A percentile compares a stretch with the other conserved stretches of the same genome.
These are phyloP conservation scores for Drosophila bocki DNA, from an alignment of 1,140 invertebrate genomes.

Conservation along the genomic window DNA sequence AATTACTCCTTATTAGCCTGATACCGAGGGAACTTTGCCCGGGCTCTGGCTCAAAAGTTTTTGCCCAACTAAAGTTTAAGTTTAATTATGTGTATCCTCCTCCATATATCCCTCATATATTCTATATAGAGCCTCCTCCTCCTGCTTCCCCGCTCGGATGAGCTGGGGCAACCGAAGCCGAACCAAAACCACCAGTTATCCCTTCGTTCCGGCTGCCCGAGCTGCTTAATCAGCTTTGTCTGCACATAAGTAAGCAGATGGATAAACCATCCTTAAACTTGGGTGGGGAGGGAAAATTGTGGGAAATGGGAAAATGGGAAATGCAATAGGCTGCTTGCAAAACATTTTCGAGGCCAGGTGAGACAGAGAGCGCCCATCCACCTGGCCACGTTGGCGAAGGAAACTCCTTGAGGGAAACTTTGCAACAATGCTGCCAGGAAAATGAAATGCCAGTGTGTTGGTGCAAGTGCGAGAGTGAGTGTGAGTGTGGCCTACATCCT, in stretches of 20 bases:
- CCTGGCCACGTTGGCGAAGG: slow-evolving; percentile 36
- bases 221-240: slow-evolving; percentile 48
- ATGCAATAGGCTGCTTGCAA: slow-evolving; percentile 31
- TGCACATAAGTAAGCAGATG: slow-evolving; percentile 50
- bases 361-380: slow-evolving; percentile 2
- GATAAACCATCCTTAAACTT: slow-evolving; percentile 46
- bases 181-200: slow-evolving; percentile 17
- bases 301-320: slow-evolving; percentile 15
- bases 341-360: slow-evolving; percentile 53
- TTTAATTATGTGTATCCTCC: slow-evolving; percentile 51
- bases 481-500: slow-evolving; percentile 71
- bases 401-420: slow-evolving; percentile 50
- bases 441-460: slow-evolving; percentile 5
- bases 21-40: background rate
- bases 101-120: slow-evolving; percentile 11
- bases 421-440: slow-evolving; percentile 37
- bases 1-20: slow-evolving; percentile 24
- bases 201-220: slow-evolving; percentile 37
- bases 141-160: slow-evolving; percentile 4
- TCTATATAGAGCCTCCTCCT: background rate
- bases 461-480: slow-evolving; percentile 6
- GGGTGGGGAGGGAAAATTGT: slow-evolving; percentile 4
- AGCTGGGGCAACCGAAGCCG: slow-evolving; percentile 4
- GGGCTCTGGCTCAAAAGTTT: slow-evolving; percentile 20
- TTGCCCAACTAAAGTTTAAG: slow-evolving; percentile 25